These are phyloP conservation scores for Apocrypta bakeri DNA, from an alignment of 1,140 invertebrate genomes.

Conservation along the genomic window DNA sequence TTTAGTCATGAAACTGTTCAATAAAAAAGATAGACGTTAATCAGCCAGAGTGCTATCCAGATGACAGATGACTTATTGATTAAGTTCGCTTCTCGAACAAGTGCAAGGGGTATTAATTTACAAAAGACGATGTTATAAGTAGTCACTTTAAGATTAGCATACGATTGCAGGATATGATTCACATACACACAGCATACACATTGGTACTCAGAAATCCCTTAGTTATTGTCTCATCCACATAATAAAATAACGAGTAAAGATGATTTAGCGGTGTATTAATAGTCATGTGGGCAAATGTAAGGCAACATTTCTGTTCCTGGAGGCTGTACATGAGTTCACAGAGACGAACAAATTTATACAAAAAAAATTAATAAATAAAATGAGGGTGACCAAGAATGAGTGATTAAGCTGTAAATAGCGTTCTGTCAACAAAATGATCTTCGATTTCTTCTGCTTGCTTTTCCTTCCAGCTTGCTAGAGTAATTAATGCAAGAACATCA, in stretches of 20 bases:
- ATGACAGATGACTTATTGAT: slow-evolving; percentile 41
- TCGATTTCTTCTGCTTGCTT: slow-evolving; percentile 11
- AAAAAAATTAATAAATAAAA: background rate
- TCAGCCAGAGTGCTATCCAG: slow-evolving; percentile 17
- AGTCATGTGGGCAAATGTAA: background rate
- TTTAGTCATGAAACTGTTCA: background rate
- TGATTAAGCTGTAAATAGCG: slow-evolving; percentile 18
- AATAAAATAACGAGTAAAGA: slow-evolving; percentile 16
- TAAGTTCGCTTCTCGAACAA: slow-evolving; percentile 23
- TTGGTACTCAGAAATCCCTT: slow-evolving; percentile 15
- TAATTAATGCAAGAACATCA: slow-evolving; percentile 24
- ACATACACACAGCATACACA: slow-evolving; percentile 34
- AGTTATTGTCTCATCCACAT: slow-evolving; percentile 2
- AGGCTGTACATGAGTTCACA: slow-evolving; percentile 35
- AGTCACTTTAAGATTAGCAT: background rate
- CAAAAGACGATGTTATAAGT: slow-evolving; percentile 34
- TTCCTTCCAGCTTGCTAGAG: slow-evolving; percentile 6
- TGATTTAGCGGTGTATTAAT: slow-evolving; percentile 19
- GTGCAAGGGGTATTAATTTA: slow-evolving; percentile 36
- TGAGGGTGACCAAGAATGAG: slow-evolving; percentile 18
- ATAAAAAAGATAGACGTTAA: background rate
- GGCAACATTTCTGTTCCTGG: slow-evolving; percentile 13
- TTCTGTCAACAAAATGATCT: slow-evolving; percentile 21
- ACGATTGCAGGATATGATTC: slow-evolving; percentile 38
- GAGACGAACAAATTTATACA: slow-evolving; percentile 29